Conservation (phyloP, 1,140 invertebrate species). For the Orius insidiosus region DNA sequence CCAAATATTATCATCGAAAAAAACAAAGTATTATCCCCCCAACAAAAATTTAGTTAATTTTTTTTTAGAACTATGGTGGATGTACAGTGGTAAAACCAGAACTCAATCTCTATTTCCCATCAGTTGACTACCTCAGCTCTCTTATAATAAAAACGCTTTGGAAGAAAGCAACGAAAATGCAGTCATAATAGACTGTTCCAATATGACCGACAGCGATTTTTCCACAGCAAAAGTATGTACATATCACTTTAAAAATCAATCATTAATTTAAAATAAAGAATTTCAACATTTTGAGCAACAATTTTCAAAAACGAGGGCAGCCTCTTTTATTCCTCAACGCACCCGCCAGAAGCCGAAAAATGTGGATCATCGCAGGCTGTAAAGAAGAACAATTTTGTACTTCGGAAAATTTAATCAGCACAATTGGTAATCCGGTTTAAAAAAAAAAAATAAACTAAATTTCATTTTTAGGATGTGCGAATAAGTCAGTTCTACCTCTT, state of each 20-base stretch:
- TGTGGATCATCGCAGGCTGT: constrained; percentile 7
- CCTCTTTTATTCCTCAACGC: constrained; percentile 13
- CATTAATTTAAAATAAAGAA: background rate
- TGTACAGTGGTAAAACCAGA: constrained; percentile 38
- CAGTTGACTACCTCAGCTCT: constrained; percentile 35
- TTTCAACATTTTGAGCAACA: constrained; percentile 2
- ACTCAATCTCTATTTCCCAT: constrained; percentile 44
- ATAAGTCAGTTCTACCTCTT: too few relatives aligned
- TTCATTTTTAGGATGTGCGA: too few relatives aligned
- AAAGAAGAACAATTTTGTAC: constrained; percentile 1
- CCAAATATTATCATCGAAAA: constrained; percentile 26
- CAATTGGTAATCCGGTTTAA: too few relatives aligned
- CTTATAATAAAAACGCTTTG: constrained; percentile 28
- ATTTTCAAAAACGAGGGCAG: constrained; percentile 12
- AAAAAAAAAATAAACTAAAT: too few relatives aligned
- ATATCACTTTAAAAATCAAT: background rate
- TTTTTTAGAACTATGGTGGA: constrained; percentile 21
- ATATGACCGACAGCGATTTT: constrained; percentile 42
- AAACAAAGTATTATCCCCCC: constrained; percentile 26
- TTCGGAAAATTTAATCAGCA: background rate
- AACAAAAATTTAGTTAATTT: background rate
- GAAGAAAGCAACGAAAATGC: constrained; percentile 5
- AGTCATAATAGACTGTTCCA: constrained; percentile 37
- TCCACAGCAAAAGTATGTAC: constrained; percentile 36
- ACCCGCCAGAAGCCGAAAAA: constrained; percentile 6